Base-by-base conservation (phyloP, 2,888 invertebrate genomes). In the Hoplodrina blanda region DNA sequence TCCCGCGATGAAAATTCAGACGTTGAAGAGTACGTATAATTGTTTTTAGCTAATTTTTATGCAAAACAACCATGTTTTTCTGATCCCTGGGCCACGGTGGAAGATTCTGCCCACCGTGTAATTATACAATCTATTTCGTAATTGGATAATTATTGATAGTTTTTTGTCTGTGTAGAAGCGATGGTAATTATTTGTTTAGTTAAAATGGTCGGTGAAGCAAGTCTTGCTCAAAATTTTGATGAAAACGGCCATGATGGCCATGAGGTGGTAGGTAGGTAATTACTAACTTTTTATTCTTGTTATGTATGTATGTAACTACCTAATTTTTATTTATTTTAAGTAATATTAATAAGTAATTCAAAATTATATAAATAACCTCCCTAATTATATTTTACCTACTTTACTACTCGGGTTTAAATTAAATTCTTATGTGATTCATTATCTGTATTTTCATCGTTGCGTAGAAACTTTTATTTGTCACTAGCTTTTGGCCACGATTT, bases 11-110 rank as follows among this genome's bases (percentile, higher is more conserved):
- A 69, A 15, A 61, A 52, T 11, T 62, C 81, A 59, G 83, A 86
- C 64, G 63, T 83, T 13, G 88, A 89, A 82, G 71, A 78, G 89
- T 89, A 79, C 80, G 87, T 88, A 82, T 67, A 66, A 70, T 66
- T 71, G 37, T 54, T 62, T 75, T 53, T 62, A 56, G 10, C 33
- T 0, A 20, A 10, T 60, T 64, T 65, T 54, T 30, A 46, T 66
- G 62, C 49, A 62, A 73, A 57, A 50, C n/a, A 52, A 50, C 64
- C 53, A 68, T 60, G 50, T 62, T 65, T 65, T 55, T 65, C 20
- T 60, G 55, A 67, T 55, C 80, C 68, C 20, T 33, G 41, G 15
- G 56, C 25, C 15, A 59, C 63, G 69, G 53, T 49, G 49, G 56
- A n/a, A 56, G 46, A 73, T 66, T 66, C 50, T 67, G 30, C 41